Base-by-base conservation (phyloP, 2,888 invertebrate species). In the Parochlus steinenii region DNA sequence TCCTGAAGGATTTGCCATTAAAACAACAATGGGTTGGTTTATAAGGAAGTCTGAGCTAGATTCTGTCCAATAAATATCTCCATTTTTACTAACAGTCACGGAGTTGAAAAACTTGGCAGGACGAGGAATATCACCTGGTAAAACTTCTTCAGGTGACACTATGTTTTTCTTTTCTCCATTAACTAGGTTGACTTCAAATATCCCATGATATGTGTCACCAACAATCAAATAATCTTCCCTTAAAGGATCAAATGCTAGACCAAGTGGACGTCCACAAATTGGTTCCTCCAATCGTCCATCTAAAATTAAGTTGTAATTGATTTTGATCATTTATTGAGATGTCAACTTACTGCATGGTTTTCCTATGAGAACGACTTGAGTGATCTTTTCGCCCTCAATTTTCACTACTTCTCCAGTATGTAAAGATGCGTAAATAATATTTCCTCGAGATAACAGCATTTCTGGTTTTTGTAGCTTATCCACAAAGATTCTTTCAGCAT, bases 251-350 rank as follows among this genome's bases (percentile, higher is more conserved):
- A 90, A 79, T 38, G 71, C 63, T 50, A 97, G 62, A 8, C 93
- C 95, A n/a, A 97, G 62, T 0, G 93, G 90, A 39, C 93, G 70
- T 2, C 95, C 95, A 59, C 95, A 95, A 37, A 73, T 71, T 6
- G 73, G 64, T 53, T 89, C 90, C 52, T 87, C 74, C 67, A 64
- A 29, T 68, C 48, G 6, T 75, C 77, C 52, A 53, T 67, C 74
- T 74, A 47, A 22, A 56, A 55, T 24, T 11, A 25, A 42, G 41
- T 30, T 18, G 16, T 14, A 11, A 28, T 5, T 15, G 2, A 28
- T 14, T n/a, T 6, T 14, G 8, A n/a, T n/a, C 14, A 18, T 19
- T 8, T 17, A 30, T 6, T 19, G 5, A 12, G 6, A 17, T 19
- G 19, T 10, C 17, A 30, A 60, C 67, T 61, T 51, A 74, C 74